Base-by-base conservation (phyloP, 2,888 invertebrate species). In the Copidosoma aretas region DNA sequence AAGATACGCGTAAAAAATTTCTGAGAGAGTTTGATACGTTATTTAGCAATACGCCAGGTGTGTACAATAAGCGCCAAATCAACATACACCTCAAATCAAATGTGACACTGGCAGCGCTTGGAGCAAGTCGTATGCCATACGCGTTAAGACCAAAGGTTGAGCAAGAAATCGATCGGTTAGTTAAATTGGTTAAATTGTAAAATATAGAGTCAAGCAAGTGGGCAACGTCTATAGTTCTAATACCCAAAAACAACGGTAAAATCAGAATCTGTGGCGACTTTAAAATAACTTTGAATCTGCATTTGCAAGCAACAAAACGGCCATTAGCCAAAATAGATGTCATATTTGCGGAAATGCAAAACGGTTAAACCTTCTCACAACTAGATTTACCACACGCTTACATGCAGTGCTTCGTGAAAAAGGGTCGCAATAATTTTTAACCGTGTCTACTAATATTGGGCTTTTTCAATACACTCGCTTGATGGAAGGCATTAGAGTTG, bases 151-250 rank as follows among this genome's bases (percentile, higher is more conserved):
- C 39, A 0, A 25, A 67, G 25, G 54, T 74, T 8, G 74, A 74
- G 39, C 46, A 68, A 17, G 70, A 73, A 43, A 52, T 74, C 1
- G 51, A 64, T 43, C 60, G 71, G 59, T 43, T 68, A 64, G 63
- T 70, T 69, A 43, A 73, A 71, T 53, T 68, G 57, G 67, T 74
- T 61, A 75, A 75, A 71, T 21, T 73, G 71, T 60, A 72, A 70
- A 64, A 70, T 17, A 69, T 75, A 43, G 64, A 80, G 41, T 49
- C 57, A 14, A 78, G 78, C 24, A 76, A 78, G 63, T 79, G 80
- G 79, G 80, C 77, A 8, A 79, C 81, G 3, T 79, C 81, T 0
- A 76, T 80, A 14, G 79, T 80, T 0, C 75, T 76, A 1, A 76
- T 81, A 14, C 59, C 71, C 8, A 80, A 80, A 68, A 67, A 66